phyloP scores from a whole-genome alignment of 2,888 invertebrate genomes.

The Parnassius mnemosyne region DNA sequence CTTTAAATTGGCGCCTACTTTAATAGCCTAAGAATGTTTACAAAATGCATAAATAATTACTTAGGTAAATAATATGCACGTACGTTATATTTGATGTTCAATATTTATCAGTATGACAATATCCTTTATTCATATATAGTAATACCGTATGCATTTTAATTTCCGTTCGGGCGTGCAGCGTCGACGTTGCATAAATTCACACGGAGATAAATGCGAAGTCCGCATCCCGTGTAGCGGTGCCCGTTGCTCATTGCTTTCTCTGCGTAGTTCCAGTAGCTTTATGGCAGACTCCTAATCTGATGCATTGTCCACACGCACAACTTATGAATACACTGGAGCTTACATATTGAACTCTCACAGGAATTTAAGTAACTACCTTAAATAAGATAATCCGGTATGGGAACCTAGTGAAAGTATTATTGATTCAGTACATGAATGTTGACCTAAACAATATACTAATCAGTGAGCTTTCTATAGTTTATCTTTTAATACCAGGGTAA shows the following conservation, averaged over 20 bases:
- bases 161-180: slow-evolving; percentile 13
- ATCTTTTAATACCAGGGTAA: too few species aligned
- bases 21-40: too few species aligned
- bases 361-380: slow-evolving; percentile 13
- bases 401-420: background rate
- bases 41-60: too few species aligned
- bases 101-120: slow-evolving; percentile 6
- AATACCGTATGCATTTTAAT: slow-evolving; percentile 22
- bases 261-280: slow-evolving; percentile 19
- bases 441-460: too few species aligned
- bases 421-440: background rate
- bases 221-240: slow-evolving; percentile 6
- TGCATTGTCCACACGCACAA: slow-evolving; percentile 25
- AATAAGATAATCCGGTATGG: slow-evolving; percentile 7
- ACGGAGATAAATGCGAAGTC: slow-evolving; percentile 20
- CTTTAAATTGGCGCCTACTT: too few species aligned
- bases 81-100: background rate
- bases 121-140: slow-evolving; percentile 2
- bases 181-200: slow-evolving; percentile 21
- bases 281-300: slow-evolving; percentile 17
- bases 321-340: slow-evolving; percentile 12
- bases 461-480: too few species aligned
- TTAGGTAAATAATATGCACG: too few species aligned
- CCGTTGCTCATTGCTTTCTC: slow-evolving; percentile 14
- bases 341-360: slow-evolving; percentile 23